Evolutionary conservation across 2,797 vertebrate species (phyloP), one percentile per base, ranked within the genome.

Genomic region (Malurus splendens): DNA sequence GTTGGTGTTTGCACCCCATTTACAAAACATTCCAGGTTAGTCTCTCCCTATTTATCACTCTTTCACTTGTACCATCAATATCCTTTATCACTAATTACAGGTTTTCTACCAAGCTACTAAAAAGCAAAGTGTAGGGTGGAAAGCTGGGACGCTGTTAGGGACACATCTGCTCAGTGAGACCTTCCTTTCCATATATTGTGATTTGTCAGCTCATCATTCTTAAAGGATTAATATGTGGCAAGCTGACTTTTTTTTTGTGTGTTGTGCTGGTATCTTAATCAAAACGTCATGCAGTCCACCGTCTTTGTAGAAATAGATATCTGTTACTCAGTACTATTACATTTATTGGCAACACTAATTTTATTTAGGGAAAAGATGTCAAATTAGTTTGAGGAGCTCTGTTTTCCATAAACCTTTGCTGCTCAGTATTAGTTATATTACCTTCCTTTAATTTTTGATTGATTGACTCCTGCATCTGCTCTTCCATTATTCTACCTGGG

Each of bases 291-390:
- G 68, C 55, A 77, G 64, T 74, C 78, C 64, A 28, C 65, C 73
- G n/a, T 54, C 70, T 89, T 89, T 13, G 1, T 76, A 82, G 70
- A 86, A 87, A 83, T 87, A 60, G 8, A 1, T 84, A 68, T 56
- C 71, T 93, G 64, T 92, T 92, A 94, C 39, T 91, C 91, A 82
- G 72, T 82, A 82, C 91, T 92, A 84, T 93, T 94, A 82, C 81
- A 67, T 82, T 93, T 93, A 92, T 94, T 86, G 41, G 67, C 77
- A 90, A 39, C 80, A 41, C 66, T 94, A 92, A 90, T 95, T 94
- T 86, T 93, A 89, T 94, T 94, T 94, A 76, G 91, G 84, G 80
- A 90, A 94, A 95, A 90, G 52, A 90, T 82, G 91, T 90, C 93
- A 94, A 92, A 94, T 94, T 90, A 93, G 83, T 82, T 84, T 70